phyloP scores from a whole-genome alignment of 2,113 vertebrate species.

The Eulemur rufifrons region DNA sequence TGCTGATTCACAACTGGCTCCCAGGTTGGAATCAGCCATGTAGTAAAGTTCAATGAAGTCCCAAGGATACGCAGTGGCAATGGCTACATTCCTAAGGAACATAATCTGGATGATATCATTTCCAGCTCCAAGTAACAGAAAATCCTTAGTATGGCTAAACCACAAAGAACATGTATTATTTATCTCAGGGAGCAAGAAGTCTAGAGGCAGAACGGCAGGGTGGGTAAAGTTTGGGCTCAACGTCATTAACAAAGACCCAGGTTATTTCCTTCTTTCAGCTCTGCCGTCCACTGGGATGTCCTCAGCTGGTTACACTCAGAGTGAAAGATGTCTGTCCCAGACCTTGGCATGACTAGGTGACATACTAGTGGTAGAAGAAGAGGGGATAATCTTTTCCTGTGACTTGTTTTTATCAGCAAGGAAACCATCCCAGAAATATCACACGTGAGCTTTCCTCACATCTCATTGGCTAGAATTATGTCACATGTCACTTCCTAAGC shows the following conservation, averaged over 20 bases:
- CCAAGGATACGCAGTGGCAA: neutral
- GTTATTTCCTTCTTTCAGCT: neutral
- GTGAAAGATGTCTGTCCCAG: neutral
- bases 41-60: slow-evolving; percentile 1
- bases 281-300: neutral
- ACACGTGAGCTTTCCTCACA: neutral
- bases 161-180: neutral
- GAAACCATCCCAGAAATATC: neutral
- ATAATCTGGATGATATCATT: slow-evolving; percentile 27
- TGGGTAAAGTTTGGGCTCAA: neutral
- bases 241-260: neutral
- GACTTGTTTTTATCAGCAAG: neutral
- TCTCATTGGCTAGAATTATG: neutral
- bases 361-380: neutral
- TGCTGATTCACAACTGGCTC: neutral
- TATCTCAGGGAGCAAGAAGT: neutral
- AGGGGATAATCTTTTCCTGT: neutral
- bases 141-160: neutral
- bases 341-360: neutral
- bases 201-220: neutral
- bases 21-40: neutral
- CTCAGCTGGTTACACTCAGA: neutral
- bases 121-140: neutral
- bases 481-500: neutral
- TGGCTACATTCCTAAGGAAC: neutral